Base-by-base conservation (phyloP, 1,140 invertebrate genomes). In the Cylas formicarius region DNA sequence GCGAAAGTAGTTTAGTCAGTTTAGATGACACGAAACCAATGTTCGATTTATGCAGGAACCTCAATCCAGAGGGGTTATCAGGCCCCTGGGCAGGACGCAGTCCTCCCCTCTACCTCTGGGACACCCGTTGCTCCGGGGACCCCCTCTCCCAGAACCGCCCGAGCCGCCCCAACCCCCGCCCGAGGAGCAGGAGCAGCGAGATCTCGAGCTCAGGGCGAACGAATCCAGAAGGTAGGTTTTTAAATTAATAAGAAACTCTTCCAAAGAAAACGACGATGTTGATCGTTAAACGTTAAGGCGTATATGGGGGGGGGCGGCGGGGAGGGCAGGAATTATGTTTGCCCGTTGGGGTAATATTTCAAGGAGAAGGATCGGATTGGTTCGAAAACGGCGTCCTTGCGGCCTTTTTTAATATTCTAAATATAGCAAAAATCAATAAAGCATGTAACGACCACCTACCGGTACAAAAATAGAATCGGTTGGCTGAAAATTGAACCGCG, bases 81-180 rank as follows among this genome's bases (percentile, higher is more conserved):
- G 88, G 52, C 87, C 88, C 45, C 74, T 94, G 64, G 88, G 88
- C 46, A 77, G 90, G 57, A 93, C 90, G n/a, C 89, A 93, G 65
- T 90, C 86, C 8, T 91, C 91, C 3, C 92, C 94, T 0, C 67
- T 97, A 52, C 93, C 93, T 17, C 71, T 97, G n/a, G 90, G 90
- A 2, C 89, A 95, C 71, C 91, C 90, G 17, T 81, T 92, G 75
- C 75, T 97, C 26, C 83, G 85, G 27, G 75, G 77, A 20, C 68
- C 72, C 10, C 52, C 58, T 7, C 67, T 67, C 9, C 66, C 68
- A 4, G 48, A 48, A 23, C 43, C 50, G 14, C 31, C 40, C 8
- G 51, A 54, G 47, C 56, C 56, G 16, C 54, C 57, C 39, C 56
- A 64, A 14, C 61, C 58, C 10, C 56, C 60, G 6, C 59, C 58